These are phyloP conservation scores for Chrysolina oricalcia DNA, from an alignment of 2,888 invertebrate species.

Conservation along the genomic window DNA sequence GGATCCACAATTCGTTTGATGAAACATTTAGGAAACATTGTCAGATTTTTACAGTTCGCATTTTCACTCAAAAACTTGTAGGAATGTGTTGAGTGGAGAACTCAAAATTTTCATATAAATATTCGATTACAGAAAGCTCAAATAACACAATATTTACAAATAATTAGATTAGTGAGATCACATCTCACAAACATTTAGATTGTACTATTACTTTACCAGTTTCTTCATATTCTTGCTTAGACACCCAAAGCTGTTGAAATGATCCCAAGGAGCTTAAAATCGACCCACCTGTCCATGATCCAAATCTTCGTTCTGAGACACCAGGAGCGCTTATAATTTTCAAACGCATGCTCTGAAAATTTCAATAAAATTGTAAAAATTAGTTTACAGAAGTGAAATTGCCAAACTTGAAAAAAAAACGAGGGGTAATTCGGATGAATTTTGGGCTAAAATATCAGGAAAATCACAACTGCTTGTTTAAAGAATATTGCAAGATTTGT, in stretches of 20 bases:
- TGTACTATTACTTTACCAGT: slow-evolving; percentile 76
- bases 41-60: background rate
- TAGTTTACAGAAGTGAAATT: too few species aligned
- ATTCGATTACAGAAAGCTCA: background rate
- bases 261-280: slow-evolving; percentile 83
- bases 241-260: slow-evolving; percentile 86
- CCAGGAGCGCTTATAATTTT: slow-evolving; percentile 80
- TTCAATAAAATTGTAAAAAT: too few species aligned
- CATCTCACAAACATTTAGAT: slow-evolving; percentile 64
- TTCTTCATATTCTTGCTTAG: slow-evolving; percentile 84
- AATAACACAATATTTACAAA: background rate
- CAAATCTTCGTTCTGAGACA: slow-evolving; percentile 79
- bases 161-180: slow-evolving; percentile 34
- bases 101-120: too few species aligned
- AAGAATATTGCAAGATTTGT: too few species aligned
- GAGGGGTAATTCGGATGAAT: too few species aligned
- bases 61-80: background rate
- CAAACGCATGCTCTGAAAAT: slow-evolving; percentile 77
- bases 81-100: background rate
- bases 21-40: background rate
- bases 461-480: too few species aligned
- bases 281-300: slow-evolving; percentile 85
- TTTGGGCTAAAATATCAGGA: too few species aligned
- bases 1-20: background rate
- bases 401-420: too few species aligned